Conservation (phyloP, 2,888 invertebrate genomes). For the Synergus gifuensis region DNA sequence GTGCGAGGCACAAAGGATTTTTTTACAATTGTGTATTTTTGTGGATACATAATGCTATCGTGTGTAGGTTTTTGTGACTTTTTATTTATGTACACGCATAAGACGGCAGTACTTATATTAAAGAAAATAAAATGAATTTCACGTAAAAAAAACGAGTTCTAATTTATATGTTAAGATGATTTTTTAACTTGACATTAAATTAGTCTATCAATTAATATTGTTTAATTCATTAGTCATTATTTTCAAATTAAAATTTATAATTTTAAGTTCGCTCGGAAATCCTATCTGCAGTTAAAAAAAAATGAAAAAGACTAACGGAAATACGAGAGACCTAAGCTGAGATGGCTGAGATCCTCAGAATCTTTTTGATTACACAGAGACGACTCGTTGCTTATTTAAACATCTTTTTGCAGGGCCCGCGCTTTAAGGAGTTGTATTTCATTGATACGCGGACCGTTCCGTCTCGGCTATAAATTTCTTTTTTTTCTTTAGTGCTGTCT, state of each 20-base stretch:
- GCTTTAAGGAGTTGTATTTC: constrained; percentile 12
- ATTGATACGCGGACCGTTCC: constrained; percentile 35
- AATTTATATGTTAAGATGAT: not conserved
- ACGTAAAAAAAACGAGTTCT: not conserved
- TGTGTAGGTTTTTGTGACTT: constrained; percentile 38
- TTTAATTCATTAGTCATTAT: not conserved
- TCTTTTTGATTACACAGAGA: constrained; percentile 26
- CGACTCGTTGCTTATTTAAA: constrained; percentile 37
- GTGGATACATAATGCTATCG: constrained; percentile 25
- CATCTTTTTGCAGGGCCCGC: constrained; percentile 20
- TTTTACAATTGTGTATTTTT: constrained; percentile 29
- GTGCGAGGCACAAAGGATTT: constrained; percentile 1
- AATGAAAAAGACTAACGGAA: not conserved
- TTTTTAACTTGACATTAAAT: not conserved
- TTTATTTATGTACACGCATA: constrained; percentile 38
- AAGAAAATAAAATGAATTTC: constrained; percentile 32
- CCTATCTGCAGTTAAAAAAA: not conserved
- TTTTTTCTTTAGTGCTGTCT: constrained; percentile 22
- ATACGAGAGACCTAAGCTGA: not conserved
- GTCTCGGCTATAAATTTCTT: constrained; percentile 36
- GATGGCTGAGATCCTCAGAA: constrained; percentile 2
- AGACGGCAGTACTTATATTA: constrained; percentile 5
- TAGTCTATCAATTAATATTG: not conserved
- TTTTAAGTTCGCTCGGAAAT: not conserved
- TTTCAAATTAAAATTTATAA: not conserved